A percentile compares a stretch with the other conserved stretches of the same genome.
Conservation (phyloP, 2,113 vertebrate genomes). For the Podiceps cristatus region DNA sequence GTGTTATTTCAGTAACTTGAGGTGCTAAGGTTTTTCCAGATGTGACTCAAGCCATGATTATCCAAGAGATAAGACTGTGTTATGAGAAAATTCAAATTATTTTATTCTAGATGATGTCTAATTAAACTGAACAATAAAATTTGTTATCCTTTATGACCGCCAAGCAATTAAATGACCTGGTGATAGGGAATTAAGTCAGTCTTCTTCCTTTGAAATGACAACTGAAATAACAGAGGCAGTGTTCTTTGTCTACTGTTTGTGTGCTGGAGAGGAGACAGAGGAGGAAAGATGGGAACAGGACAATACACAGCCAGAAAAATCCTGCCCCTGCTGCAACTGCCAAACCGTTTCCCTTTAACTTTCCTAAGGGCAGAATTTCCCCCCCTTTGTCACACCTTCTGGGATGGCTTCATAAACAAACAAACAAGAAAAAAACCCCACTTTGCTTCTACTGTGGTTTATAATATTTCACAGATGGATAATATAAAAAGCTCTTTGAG, state of each 20-base stretch:
- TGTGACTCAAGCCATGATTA: slow-evolving; percentile 3
- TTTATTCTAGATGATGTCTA: slow-evolving; percentile 48
- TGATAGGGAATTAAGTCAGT: slow-evolving; percentile 49
- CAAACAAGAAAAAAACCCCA: background rate
- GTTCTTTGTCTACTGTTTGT: slow-evolving; percentile 11
- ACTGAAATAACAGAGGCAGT: slow-evolving; percentile 26
- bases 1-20: slow-evolving; percentile 29
- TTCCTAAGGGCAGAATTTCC: background rate
- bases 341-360: background rate
- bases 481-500: background rate
- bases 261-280: background rate
- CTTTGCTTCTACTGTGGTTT: background rate
- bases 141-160: slow-evolving; percentile 12
- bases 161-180: slow-evolving; percentile 57
- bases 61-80: background rate
- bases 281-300: background rate
- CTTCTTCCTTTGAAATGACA: slow-evolving; percentile 42
- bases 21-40: background rate
- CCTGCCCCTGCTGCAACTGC: background rate
- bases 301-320: background rate
- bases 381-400: background rate
- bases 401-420: background rate
- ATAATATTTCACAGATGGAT: background rate
- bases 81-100: slow-evolving; percentile 41
- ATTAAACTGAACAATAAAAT: slow-evolving; percentile 63